Conservation (phyloP, 2,888 invertebrate species). For the Allophyes oxyacanthae region DNA sequence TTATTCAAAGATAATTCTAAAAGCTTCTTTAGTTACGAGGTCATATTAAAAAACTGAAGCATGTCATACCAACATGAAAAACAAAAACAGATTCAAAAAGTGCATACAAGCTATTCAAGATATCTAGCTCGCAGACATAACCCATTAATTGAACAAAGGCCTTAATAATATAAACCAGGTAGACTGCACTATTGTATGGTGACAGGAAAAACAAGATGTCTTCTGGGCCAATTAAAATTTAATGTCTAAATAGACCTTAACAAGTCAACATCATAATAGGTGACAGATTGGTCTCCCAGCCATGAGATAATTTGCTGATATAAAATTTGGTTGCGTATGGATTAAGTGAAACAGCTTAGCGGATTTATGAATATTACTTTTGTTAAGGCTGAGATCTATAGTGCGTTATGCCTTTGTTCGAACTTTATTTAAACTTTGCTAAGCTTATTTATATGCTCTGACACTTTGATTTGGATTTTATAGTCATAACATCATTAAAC, state of each 20-base stretch:
- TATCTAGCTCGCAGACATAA: slow-evolving; percentile 41
- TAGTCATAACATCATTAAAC: no score
- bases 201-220: slow-evolving; percentile 15
- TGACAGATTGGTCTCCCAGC: slow-evolving; percentile 53
- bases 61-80: slow-evolving; percentile 1
- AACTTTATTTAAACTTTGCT: no score
- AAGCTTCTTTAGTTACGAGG: not conserved
- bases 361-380: not conserved
- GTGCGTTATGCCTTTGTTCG: no score
- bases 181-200: slow-evolving; percentile 27
- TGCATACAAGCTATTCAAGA: slow-evolving; percentile 20
- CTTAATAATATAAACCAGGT: slow-evolving; percentile 14
- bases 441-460: no score
- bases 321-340: slow-evolving; percentile 18
- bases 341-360: slow-evolving; percentile 5
- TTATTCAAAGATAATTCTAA: no score
- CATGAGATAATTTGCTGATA: slow-evolving; percentile 40
- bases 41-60: slow-evolving; percentile 11
- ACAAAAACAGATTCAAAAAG: slow-evolving; percentile 25
- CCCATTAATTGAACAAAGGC: slow-evolving; percentile 39
- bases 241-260: slow-evolving; percentile 47
- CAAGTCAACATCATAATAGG: slow-evolving; percentile 57
- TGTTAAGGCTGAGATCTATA: no score
- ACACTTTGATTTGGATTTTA: no score
- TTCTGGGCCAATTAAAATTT: slow-evolving; percentile 49